Evolutionary conservation across 1,140 invertebrate species (phyloP), one percentile per base, ranked within the genome.

Genomic region (Rhagoletis pomonella): DNA sequence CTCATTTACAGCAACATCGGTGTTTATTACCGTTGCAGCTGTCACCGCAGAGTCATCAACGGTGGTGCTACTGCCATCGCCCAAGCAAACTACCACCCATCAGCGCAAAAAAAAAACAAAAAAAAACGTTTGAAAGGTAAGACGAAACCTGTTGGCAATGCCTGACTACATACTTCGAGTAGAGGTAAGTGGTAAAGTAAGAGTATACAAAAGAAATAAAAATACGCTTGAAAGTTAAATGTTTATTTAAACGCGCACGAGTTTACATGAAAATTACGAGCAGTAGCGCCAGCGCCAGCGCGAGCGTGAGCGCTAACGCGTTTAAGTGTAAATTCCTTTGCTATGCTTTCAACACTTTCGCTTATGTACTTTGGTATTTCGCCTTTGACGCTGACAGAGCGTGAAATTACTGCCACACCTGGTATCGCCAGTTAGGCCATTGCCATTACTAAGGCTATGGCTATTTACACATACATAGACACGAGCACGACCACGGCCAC

Each of bases 21-120:
- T 81, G 73, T 81, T 81, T 81, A 81, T 58, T 81, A 19, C n/a
- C 73, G 47, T 29, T 29, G 73, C 73, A 55, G 50, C 73, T 81
- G 47, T 81, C 17, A 81, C 73, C 73, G 50, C 73, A 81, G 17
- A 81, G 47, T 55, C 73, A 55, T 81, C 73, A 55, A 47, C 19
- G n/a, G 5, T 58, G 17, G 19, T 55, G 17, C 55, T 55, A 17
- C 55, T 81, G 47, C 29, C 73, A 55, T 81, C 73, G 55, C 9
- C 17, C 44, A 81, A 55, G 17, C 50, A 14, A 7, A 19, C 17
- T 19, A 81, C 2, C 73, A 1, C 73, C 4, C 73, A 81, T 10
- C 10, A 55, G 5, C 5, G 5, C 50, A 7, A 69, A 6, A 12
- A 55, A 55, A 55, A 55, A 55, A 7, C 50, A 69, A 6, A 12